Conservation (phyloP, 2,797 vertebrate genomes). For the Mus caroli region DNA sequence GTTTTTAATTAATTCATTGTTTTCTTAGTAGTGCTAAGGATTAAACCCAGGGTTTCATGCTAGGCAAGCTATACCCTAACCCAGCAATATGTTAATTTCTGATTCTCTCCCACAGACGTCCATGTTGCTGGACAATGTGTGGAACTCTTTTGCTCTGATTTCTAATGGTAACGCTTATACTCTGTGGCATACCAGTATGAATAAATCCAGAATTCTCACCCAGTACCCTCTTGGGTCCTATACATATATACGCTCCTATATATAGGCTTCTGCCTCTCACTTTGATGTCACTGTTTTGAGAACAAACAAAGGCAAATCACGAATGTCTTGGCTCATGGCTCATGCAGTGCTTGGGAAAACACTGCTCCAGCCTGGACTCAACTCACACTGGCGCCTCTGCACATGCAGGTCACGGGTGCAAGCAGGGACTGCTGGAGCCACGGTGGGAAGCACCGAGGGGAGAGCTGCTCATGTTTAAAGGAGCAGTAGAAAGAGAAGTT, state of each 20-base stretch:
- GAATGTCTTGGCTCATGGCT: background rate
- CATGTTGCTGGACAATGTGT: background rate
- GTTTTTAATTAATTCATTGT: background rate
- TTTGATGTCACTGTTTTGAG: conserved; percentile 18
- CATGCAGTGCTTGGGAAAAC: background rate
- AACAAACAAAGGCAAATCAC: background rate
- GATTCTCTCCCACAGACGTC: background rate
- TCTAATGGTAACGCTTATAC: background rate
- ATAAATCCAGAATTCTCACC: background rate
- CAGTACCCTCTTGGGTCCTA: background rate
- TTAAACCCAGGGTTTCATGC: background rate
- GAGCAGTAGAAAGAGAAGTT: background rate
- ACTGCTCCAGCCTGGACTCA: background rate
- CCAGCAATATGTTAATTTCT: background rate
- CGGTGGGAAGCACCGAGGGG: background rate
- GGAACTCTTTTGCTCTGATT: background rate
- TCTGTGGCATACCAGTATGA: background rate
- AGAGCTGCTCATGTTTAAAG: background rate
- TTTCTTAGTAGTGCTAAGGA: background rate
- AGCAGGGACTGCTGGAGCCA: background rate
- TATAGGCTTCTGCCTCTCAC: background rate
- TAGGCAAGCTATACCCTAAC: background rate
- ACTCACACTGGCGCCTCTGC: background rate
- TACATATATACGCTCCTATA: background rate
- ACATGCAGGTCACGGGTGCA: fast-evolving